phyloP scores from a whole-genome alignment of 2,113 vertebrate genomes.

The Dolichotis patagonum region DNA sequence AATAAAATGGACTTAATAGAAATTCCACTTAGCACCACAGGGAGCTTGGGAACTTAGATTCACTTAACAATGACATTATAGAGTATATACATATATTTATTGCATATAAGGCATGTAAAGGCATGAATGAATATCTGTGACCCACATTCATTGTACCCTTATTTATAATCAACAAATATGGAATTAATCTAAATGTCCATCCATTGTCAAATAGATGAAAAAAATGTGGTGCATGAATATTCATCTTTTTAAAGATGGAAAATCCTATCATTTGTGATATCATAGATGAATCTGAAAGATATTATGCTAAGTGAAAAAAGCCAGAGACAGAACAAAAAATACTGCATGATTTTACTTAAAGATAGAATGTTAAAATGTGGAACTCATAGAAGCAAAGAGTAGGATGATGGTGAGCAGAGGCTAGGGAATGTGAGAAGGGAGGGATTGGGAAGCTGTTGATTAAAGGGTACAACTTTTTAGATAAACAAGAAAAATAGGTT shows the following conservation, averaged over 20 bases:
- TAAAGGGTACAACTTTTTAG: not conserved
- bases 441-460: not conserved
- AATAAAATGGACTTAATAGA: conserved; percentile 51
- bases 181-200: not conserved
- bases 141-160: not conserved
- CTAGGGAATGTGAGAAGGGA: not conserved
- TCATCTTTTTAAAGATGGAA: not conserved
- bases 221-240: not conserved
- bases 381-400: not conserved
- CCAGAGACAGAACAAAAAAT: not conserved
- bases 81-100: conserved; percentile 19
- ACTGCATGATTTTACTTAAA: not conserved
- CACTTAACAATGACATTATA: conserved; percentile 23
- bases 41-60: not conserved
- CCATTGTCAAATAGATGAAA: not conserved
- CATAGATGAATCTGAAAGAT: not conserved
- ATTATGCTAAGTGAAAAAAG: not conserved
- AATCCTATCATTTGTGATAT: not conserved
- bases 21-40: conserved; percentile 19
- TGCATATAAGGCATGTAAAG: conserved; percentile 18
- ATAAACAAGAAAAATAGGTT: not conserved
- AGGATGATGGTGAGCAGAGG: not conserved
- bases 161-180: not conserved
- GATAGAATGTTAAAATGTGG: not conserved
- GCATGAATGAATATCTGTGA: not conserved